Conservation (phyloP, 2,888 invertebrate species). For the Polyommatus iphigenia region DNA sequence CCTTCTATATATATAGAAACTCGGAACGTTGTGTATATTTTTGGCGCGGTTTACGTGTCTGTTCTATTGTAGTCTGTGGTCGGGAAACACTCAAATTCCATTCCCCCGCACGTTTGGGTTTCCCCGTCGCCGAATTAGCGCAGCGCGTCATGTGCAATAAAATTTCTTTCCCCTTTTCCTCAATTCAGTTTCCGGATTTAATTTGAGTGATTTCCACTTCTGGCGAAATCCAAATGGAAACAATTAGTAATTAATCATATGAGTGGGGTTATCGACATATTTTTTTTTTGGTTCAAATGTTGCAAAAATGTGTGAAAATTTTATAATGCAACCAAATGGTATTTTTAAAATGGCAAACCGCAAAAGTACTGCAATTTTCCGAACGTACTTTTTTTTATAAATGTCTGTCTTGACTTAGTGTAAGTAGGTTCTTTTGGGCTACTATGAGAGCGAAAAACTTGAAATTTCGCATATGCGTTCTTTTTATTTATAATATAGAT, state of each 20-base stretch:
- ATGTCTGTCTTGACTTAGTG: too few relatives aligned
- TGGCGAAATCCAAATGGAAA: neutral
- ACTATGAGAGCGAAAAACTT: too few relatives aligned
- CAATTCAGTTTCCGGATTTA: slow-evolving; percentile 9
- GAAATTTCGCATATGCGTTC: too few relatives aligned
- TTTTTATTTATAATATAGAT: too few relatives aligned
- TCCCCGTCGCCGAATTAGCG: slow-evolving; percentile 14
- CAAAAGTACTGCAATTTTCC: too few relatives aligned
- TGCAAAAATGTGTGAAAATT: too few relatives aligned
- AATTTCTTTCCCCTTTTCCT: slow-evolving; percentile 14
- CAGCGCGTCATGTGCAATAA: slow-evolving; percentile 16
- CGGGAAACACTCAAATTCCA: slow-evolving; percentile 19
- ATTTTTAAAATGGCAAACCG: too few relatives aligned
- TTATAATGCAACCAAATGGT: too few relatives aligned
- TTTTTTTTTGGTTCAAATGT: too few relatives aligned
- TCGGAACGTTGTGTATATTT: neutral
- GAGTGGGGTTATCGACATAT: neutral
- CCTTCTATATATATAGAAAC: too few relatives aligned
- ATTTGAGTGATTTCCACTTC: neutral
- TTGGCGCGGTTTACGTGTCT: neutral
- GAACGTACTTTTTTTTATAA: too few relatives aligned
- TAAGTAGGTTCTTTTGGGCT: too few relatives aligned
- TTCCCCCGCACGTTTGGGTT: slow-evolving; percentile 1
- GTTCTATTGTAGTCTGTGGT: neutral
- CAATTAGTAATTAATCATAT: neutral